A percentile compares a stretch with the other conserved stretches of the same genome.
phyloP scores from a whole-genome alignment of 2,797 vertebrate genomes.

The Spinus olivaceus region DNA sequence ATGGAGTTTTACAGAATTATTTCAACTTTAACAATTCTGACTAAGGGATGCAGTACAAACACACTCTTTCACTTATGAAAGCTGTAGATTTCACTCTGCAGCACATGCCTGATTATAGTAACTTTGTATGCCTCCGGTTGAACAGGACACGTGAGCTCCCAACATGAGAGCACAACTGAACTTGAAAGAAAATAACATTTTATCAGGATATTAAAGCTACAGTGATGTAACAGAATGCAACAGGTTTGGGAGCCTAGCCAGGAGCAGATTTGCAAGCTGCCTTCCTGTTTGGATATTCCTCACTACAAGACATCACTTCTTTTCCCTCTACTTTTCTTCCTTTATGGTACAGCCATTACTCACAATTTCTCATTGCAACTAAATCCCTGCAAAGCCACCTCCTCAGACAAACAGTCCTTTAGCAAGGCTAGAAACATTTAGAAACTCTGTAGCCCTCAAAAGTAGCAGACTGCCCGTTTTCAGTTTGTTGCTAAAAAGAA shows the following conservation, averaged over 20 bases:
- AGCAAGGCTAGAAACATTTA: not conserved
- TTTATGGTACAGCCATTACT: not conserved
- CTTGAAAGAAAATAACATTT: not conserved
- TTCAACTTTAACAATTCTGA: not conserved
- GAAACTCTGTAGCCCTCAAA: not conserved
- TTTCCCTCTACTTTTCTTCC: not conserved
- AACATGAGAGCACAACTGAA: not conserved
- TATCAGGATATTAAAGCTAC: not conserved
- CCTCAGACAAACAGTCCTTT: not conserved
- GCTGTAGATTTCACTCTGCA: not conserved
- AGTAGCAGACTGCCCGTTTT: not conserved
- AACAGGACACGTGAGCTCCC: fast-evolving
- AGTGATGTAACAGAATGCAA: not conserved
- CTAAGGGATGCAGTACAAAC: not conserved
- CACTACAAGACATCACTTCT: not conserved
- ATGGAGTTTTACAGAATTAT: not conserved
- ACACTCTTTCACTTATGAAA: not conserved
- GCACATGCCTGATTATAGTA: not conserved
- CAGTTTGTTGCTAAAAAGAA: not conserved
- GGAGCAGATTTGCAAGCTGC: not conserved
- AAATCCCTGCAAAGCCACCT: not conserved
- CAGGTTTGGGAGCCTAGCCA: not conserved
- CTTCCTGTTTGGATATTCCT: not conserved
- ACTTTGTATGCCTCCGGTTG: not conserved
- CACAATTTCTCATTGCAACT: not conserved